phyloP scores from a whole-genome alignment of 1,140 invertebrate genomes.

The Lineus longissimus region DNA sequence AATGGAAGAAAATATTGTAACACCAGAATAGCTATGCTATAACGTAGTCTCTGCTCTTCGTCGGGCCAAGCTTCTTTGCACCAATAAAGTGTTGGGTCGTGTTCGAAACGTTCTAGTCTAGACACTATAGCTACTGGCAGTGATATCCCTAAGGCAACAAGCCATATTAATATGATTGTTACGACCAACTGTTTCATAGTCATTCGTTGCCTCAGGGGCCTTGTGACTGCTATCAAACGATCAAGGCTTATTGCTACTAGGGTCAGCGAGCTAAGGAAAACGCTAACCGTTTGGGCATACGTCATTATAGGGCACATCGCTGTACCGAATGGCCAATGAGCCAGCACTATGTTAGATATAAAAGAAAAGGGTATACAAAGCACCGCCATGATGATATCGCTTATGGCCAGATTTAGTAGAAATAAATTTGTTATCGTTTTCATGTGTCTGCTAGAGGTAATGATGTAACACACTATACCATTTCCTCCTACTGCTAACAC shows the following conservation, averaged over 20 bases:
- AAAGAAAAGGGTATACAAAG: constrained; percentile 92
- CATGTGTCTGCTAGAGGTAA: constrained; percentile 79
- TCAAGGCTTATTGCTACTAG: constrained; percentile 93
- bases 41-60: constrained; percentile 61
- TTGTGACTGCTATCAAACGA: constrained; percentile 88
- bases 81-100: constrained; percentile 21
- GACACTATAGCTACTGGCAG: constrained; percentile 73
- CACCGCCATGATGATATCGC: constrained; percentile 89
- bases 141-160: constrained; percentile 72
- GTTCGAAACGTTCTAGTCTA: constrained; percentile 27
- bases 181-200: constrained; percentile 67
- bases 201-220: constrained; percentile 75
- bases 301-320: constrained; percentile 79
- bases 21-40: constrained; percentile 72
- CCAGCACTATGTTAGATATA: constrained; percentile 78
- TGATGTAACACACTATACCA: constrained; percentile 83
- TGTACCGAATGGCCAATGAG: constrained; percentile 85
- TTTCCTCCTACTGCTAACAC: constrained; percentile 69
- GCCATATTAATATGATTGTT: constrained; percentile 73
- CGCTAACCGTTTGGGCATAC: constrained; percentile 89
- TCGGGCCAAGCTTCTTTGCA: constrained; percentile 38
- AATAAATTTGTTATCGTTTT: constrained; percentile 93
- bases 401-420: constrained; percentile 90
- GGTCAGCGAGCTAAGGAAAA: constrained; percentile 91
- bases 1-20: constrained; percentile 84